A percentile compares a stretch with the other conserved stretches of the same genome.
phyloP scores from a whole-genome alignment of 1,140 invertebrate species.

The Drosophila mauritiana region DNA sequence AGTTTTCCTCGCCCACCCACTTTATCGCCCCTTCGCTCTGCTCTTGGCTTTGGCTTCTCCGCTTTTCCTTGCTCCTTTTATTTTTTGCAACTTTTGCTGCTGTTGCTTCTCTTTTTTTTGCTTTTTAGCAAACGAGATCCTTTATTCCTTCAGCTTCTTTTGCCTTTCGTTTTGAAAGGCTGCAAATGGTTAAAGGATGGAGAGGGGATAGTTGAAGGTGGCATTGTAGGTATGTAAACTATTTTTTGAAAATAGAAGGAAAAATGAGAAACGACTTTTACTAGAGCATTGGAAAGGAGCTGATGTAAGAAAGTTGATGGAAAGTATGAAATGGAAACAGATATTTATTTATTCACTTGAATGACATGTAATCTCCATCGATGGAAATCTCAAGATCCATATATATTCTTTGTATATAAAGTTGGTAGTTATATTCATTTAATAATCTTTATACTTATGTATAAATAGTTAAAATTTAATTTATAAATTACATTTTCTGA shows the following conservation, averaged over 20 bases:
- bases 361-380: background rate
- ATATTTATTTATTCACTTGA: no score
- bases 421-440: no score
- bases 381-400: no score
- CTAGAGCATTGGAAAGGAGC: background rate
- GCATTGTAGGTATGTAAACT: slow-evolving; percentile 23
- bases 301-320: background rate
- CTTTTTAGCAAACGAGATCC: slow-evolving; percentile 39
- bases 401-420: no score
- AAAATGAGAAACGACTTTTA: slow-evolving; percentile 29
- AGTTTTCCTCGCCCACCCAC: slow-evolving; percentile 30
- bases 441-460: no score
- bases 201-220: background rate
- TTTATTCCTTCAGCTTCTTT: slow-evolving; percentile 35
- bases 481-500: background rate
- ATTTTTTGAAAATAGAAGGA: slow-evolving; percentile 8
- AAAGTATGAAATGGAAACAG: background rate
- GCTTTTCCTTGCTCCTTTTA: slow-evolving; percentile 1
- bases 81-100: slow-evolving; percentile 24
- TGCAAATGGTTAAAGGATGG: slow-evolving; percentile 23
- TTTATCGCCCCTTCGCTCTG: slow-evolving; percentile 12
- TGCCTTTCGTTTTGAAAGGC: slow-evolving; percentile 13
- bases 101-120: slow-evolving; percentile 30
- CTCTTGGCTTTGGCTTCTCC: slow-evolving; percentile 25
- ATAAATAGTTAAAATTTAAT: background rate